phyloP scores from a whole-genome alignment of 2,113 vertebrate genomes.

The Percopsis transmontana region DNA sequence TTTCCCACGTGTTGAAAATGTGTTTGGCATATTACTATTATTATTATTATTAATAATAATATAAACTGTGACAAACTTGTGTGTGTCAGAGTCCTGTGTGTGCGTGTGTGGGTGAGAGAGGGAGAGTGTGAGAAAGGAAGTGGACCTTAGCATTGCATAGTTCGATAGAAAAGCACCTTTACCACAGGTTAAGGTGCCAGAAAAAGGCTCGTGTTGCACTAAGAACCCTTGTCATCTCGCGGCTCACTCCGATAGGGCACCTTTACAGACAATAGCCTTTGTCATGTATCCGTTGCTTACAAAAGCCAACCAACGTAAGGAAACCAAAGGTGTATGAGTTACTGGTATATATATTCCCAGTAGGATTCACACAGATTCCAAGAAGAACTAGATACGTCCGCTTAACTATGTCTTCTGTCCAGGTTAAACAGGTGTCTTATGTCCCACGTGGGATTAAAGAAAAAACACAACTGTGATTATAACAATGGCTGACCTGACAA shows the following conservation, averaged over 20 bases:
- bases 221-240: constrained; percentile 28
- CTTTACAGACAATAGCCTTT: constrained; percentile 44
- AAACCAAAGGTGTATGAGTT: constrained; percentile 5
- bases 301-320: constrained; percentile 11
- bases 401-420: constrained; percentile 23
- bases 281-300: constrained; percentile 48
- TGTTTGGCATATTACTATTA: no score
- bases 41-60: no score
- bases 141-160: constrained; percentile 8
- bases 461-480: constrained; percentile 1
- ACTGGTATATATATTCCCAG: constrained; percentile 3
- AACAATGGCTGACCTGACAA: constrained; percentile 46
- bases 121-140: constrained; percentile 24
- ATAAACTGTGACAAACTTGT: background rate
- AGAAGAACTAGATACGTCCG: constrained; percentile 28
- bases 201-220: constrained; percentile 16
- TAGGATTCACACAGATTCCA: constrained; percentile 8
- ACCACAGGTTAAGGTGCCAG: constrained; percentile 11
- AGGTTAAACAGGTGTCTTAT: constrained; percentile 17
- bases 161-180: background rate
- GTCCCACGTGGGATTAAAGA: constrained; percentile 34
- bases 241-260: constrained; percentile 27
- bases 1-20: no score
- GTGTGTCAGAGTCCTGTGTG: background rate
- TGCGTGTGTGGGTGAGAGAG: background rate